These are phyloP conservation scores for Formica aserva DNA, from an alignment of 2,888 invertebrate species.

Conservation along the genomic window DNA sequence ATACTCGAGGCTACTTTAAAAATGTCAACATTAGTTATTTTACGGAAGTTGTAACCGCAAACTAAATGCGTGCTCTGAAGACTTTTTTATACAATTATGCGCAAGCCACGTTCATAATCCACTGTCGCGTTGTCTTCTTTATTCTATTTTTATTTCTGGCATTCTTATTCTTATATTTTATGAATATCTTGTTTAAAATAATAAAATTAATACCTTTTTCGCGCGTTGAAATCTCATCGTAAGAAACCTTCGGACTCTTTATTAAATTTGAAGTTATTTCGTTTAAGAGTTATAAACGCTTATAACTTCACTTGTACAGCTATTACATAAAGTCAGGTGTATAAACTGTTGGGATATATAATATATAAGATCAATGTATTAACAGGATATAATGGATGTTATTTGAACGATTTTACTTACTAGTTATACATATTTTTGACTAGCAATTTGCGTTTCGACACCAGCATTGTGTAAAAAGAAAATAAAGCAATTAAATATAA, in stretches of 20 bases:
- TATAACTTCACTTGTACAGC: not conserved
- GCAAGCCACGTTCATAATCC: constrained; percentile 27
- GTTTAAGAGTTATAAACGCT: not conserved
- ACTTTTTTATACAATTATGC: constrained; percentile 40
- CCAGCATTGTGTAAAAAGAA: not conserved
- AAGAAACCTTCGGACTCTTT: not conserved
- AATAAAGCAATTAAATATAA: not conserved
- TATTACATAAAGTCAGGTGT: not conserved
- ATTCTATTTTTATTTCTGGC: not conserved
- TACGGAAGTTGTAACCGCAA: constrained; percentile 33
- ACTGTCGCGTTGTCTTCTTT: not conserved
- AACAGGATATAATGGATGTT: not conserved
- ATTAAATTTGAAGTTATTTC: not conserved
- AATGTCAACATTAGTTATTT: constrained; percentile 51
- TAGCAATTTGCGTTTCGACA: not conserved
- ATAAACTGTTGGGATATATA: not conserved
- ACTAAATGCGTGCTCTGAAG: constrained; percentile 19
- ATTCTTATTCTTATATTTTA: not conserved
- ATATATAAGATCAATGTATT: not conserved
- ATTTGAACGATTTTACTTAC: constrained; percentile 24
- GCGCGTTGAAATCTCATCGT: not conserved
- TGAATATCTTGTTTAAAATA: not conserved
- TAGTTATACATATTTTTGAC: not conserved
- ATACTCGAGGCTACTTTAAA: constrained; percentile 47
- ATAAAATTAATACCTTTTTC: not conserved